These are phyloP conservation scores for Eristalinus sepulchralis DNA, from an alignment of 2,888 invertebrate genomes.

Conservation along the genomic window DNA sequence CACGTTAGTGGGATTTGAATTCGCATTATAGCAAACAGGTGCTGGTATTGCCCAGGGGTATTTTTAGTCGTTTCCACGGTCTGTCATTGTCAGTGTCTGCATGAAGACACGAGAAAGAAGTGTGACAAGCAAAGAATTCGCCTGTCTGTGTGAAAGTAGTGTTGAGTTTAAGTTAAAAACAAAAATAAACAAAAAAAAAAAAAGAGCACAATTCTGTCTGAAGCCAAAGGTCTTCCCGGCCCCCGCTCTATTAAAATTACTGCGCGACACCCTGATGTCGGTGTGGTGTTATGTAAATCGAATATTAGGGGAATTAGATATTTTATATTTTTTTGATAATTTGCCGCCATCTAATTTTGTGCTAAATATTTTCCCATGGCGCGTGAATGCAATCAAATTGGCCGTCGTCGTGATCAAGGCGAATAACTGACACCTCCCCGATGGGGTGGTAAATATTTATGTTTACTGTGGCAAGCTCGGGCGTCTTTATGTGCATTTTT, in stretches of 20 bases:
- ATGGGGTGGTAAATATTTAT: not conserved
- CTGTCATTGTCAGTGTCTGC: not conserved
- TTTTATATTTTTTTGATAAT: not conserved
- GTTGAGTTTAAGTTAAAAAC: slow-evolving; percentile 53
- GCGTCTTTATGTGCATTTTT: slow-evolving; percentile 7
- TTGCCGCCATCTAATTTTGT: not conserved
- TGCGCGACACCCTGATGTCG: slow-evolving; percentile 5
- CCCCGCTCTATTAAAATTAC: slow-evolving; percentile 17
- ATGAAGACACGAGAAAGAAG: slow-evolving; percentile 13
- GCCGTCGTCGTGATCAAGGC: slow-evolving; percentile 1
- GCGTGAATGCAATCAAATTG: slow-evolving; percentile 23
- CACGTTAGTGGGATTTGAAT: slow-evolving; percentile 10
- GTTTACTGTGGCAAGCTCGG: slow-evolving; percentile 7
- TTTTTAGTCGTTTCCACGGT: slow-evolving; percentile 1
- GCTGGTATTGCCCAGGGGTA: not conserved
- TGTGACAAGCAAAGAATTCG: slow-evolving; percentile 40
- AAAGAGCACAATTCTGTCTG: slow-evolving; percentile 14
- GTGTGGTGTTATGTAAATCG: slow-evolving; percentile 35
- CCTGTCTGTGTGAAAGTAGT: slow-evolving; percentile 12
- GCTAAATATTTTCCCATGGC: slow-evolving; percentile 27
- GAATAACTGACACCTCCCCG: slow-evolving; percentile 7
- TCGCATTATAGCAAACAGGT: slow-evolving; percentile 37
- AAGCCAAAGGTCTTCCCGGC: not conserved
- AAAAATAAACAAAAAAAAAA: slow-evolving; percentile 35
- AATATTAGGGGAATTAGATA: slow-evolving; percentile 15